Evolutionary conservation across 2,113 vertebrate species (phyloP), one percentile per base, ranked within the genome.

Genomic region (Xiphorhynchus elegans): DNA sequence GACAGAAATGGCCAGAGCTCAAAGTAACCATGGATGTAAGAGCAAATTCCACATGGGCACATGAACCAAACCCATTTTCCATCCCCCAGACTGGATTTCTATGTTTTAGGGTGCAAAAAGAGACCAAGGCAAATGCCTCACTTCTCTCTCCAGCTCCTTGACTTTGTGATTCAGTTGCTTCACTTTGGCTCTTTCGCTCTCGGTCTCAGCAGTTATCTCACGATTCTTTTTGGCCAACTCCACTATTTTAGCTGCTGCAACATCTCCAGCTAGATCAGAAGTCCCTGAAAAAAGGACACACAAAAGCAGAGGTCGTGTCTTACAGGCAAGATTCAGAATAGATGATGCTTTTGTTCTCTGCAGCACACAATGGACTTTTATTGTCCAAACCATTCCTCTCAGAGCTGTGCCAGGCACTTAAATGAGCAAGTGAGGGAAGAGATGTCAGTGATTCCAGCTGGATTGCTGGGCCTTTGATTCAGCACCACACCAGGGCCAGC

Each of bases 221-320:
- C 99, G 98, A 78, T 98, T 99, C 97, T 94, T 99, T 94, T 98
- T 99, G 72, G 99, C 99, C 94, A 99, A 88, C 81, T 99, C 99
- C 5, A 99, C 98, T 2, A 99, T 99, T 97, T 99, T 99, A 58
- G 98, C 97, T 74, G 99, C 99, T 4, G 99, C 98, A 25, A 97
- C 95, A 33, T 99, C 99, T 58, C 99, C 99, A 12, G 98, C 92
- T 55, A 99, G 44, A 10, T 98, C 98, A 4, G 98, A 91, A 0
- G 97, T 96, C 42, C 98, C 99, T 99, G 96, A 78, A 56, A 42
- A 42, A 82, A 69, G 62, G 7, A 83, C 4, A 79, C 64, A 86
- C 10, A 66, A 92, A 75, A 67, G 60, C 76, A 94, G 85, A 91
- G 68, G n/a, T 66, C 24, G 29, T 15, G 33, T 86, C 79, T 95